Percentiles rank a stretch among this genome's conserved stretches.
These are phyloP conservation scores for Axea sp. DNA, from an alignment of 2,888 invertebrate species.

Conservation along the genomic window DNA sequence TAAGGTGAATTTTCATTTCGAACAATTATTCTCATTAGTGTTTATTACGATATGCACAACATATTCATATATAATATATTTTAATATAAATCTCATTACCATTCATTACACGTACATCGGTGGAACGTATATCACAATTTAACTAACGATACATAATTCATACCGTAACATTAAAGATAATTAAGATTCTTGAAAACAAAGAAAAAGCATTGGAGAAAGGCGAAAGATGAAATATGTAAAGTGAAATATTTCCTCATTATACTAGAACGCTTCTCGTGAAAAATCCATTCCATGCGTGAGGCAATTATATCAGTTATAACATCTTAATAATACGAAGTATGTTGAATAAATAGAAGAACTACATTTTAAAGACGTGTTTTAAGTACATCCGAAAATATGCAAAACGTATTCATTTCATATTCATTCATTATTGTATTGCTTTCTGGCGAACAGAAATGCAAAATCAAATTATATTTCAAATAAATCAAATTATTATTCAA, in stretches of 20 bases:
- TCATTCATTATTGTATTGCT: too few relatives aligned
- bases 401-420: too few relatives aligned
- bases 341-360: constrained; percentile 47
- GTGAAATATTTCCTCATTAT: constrained; percentile 59
- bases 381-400: too few relatives aligned
- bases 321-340: constrained; percentile 37
- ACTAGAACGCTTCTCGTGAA: constrained; percentile 31
- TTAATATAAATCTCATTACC: constrained; percentile 45
- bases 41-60: constrained; percentile 31
- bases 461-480: too few relatives aligned
- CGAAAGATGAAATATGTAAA: constrained; percentile 55
- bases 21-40: constrained; percentile 40
- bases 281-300: constrained; percentile 45
- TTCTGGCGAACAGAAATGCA: too few relatives aligned
- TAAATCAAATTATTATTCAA: too few relatives aligned
- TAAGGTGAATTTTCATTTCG: constrained; percentile 30
- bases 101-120: constrained; percentile 42
- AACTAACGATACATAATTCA: constrained; percentile 52
- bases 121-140: constrained; percentile 43
- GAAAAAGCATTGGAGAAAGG: constrained; percentile 54
- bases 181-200: constrained; percentile 54
- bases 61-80: constrained; percentile 36
- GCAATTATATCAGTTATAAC: constrained; percentile 40
- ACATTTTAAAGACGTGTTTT: constrained; percentile 34
- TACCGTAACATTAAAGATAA: constrained; percentile 52